A percentile compares a stretch with the other conserved stretches of the same genome.
Conservation (phyloP, 2,888 invertebrate genomes). For the Zelleria hepariella region DNA sequence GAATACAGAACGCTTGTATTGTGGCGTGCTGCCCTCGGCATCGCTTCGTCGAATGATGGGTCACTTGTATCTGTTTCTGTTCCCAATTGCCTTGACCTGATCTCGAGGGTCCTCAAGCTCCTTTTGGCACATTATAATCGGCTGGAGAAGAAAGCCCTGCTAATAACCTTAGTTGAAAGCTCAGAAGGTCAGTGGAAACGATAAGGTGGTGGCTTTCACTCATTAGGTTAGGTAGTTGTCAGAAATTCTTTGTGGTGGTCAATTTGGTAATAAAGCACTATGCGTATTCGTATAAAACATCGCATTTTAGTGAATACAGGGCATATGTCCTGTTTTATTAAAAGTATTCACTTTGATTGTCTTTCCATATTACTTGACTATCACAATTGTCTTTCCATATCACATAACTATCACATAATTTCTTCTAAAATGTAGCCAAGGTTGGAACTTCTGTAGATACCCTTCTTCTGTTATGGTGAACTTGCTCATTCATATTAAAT, state of each 20-base stretch:
- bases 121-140: background rate
- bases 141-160: background rate
- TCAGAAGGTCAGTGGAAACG: background rate
- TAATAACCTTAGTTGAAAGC: background rate
- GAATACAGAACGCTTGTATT: background rate
- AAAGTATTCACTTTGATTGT: too few species aligned
- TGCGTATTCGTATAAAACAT: too few species aligned
- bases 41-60: background rate
- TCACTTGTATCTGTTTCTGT: background rate
- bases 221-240: background rate
- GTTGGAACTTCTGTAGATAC: too few species aligned
- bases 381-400: too few species aligned
- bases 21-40: background rate
- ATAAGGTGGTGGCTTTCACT: background rate
- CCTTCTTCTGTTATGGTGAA: too few species aligned
- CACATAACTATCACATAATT: too few species aligned
- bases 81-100: background rate
- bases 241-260: slow-evolving; percentile 6
- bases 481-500: too few species aligned
- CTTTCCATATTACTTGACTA: too few species aligned
- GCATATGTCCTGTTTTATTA: too few species aligned
- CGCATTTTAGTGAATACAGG: too few species aligned
- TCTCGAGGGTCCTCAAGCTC: background rate
- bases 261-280: slow-evolving; percentile 7
- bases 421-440: too few species aligned